Evolutionary conservation across 2,797 vertebrate species (phyloP).

Genomic region (Gymnoscopelus microlampas): DNA sequence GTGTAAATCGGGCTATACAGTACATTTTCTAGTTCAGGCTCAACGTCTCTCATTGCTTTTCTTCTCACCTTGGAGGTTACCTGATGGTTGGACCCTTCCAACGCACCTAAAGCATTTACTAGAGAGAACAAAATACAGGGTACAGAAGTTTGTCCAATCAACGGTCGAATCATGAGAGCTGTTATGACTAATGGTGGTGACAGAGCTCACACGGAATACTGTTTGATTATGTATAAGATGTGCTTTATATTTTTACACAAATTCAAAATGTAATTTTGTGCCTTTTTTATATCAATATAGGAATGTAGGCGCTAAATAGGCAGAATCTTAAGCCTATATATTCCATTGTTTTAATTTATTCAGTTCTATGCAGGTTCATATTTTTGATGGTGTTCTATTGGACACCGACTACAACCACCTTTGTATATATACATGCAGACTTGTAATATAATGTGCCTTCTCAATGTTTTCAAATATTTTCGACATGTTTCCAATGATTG

Average conservation of each 20-base stretch:
- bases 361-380: slow-evolving; percentile 45
- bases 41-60: no score
- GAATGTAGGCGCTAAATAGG: slow-evolving; percentile 18
- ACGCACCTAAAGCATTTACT: slow-evolving; percentile 1
- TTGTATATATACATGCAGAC: slow-evolving; percentile 76
- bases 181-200: slow-evolving; percentile 21
- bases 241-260: slow-evolving; percentile 71
- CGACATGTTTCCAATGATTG: slow-evolving; percentile 22
- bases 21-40: no score
- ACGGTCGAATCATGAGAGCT: slow-evolving; percentile 47
- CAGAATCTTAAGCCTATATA: slow-evolving; percentile 49
- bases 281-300: slow-evolving; percentile 43
- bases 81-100: slow-evolving; percentile 14
- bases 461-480: slow-evolving; percentile 49
- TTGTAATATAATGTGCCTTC: slow-evolving; percentile 61
- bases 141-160: slow-evolving; percentile 50
- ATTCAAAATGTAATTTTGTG: slow-evolving; percentile 55
- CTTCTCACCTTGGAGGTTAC: no score
- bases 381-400: slow-evolving; percentile 23
- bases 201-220: slow-evolving; percentile 44
- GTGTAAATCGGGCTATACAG: no score
- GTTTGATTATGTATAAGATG: slow-evolving; percentile 50
- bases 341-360: slow-evolving; percentile 63
- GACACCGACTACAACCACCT: slow-evolving; percentile 30
- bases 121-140: slow-evolving; percentile 9